Conservation (phyloP, 2,113 vertebrate species). For the Nasalis larvatus region DNA sequence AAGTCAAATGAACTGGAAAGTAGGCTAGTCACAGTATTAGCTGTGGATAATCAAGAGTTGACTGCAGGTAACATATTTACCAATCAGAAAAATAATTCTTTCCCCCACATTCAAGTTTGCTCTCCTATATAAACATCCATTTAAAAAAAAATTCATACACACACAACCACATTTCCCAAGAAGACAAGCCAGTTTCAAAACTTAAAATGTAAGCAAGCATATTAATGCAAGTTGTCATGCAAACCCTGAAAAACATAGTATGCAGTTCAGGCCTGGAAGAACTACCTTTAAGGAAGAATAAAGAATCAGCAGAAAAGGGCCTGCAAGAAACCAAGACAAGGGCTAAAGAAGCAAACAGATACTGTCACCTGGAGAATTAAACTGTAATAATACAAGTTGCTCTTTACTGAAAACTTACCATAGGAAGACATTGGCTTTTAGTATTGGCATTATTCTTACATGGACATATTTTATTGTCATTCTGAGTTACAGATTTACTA, state of each 20-base stretch:
- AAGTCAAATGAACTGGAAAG: neutral
- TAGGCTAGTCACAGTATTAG: neutral
- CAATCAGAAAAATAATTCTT: slow-evolving; percentile 13
- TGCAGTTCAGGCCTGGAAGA: slow-evolving; percentile 70
- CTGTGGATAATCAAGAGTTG: slow-evolving; percentile 68
- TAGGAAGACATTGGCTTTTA: neutral
- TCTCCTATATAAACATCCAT: slow-evolving; percentile 11
- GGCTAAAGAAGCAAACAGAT: slow-evolving; percentile 80
- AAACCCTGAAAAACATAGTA: slow-evolving; percentile 69
- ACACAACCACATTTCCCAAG: slow-evolving; percentile 50
- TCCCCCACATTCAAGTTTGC: slow-evolving; percentile 24
- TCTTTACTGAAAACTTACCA: slow-evolving; percentile 47
- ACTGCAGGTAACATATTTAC: slow-evolving; percentile 62
- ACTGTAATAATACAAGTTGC: slow-evolving; percentile 11
- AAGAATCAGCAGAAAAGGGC: slow-evolving; percentile 79
- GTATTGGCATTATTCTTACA: neutral
- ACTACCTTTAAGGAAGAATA: slow-evolving; percentile 86
- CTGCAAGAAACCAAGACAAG: slow-evolving; percentile 83
- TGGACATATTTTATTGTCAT: neutral
- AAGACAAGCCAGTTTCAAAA: slow-evolving; percentile 61
- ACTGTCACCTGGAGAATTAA: slow-evolving; percentile 60
- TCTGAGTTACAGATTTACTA: slow-evolving; percentile 19
- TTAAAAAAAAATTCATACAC: slow-evolving; percentile 20
- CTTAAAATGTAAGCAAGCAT: slow-evolving; percentile 42
- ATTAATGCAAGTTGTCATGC: slow-evolving; percentile 76